phyloP scores from a whole-genome alignment of 2,888 invertebrate species.

The Acrobasis suavella region DNA sequence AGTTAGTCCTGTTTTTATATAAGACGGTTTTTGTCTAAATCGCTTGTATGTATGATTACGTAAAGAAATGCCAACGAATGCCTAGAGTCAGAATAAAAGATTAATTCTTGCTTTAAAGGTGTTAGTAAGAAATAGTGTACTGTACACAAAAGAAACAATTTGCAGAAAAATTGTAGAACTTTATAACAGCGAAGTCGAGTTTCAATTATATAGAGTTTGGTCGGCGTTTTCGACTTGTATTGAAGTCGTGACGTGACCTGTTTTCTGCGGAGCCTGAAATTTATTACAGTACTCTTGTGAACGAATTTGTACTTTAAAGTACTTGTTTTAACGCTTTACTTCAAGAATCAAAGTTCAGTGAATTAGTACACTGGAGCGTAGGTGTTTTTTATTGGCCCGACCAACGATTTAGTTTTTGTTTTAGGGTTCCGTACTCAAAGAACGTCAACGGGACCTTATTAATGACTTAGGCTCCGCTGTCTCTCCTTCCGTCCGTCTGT shows the following conservation, averaged over 20 bases:
- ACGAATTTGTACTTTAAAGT: conserved; percentile 14
- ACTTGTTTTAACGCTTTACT: background rate
- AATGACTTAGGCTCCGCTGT: no score
- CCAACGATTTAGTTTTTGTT: conserved; percentile 5
- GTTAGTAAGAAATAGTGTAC: background rate
- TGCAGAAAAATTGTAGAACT: background rate
- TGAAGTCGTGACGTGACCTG: conserved; percentile 15
- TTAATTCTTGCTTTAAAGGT: no score
- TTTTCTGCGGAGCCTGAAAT: conserved; percentile 9
- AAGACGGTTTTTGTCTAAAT: no score
- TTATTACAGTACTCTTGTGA: conserved; percentile 3
- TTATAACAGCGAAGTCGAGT: conserved; percentile 9
- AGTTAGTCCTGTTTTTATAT: no score
- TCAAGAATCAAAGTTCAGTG: background rate
- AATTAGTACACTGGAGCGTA: background rate
- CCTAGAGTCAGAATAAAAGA: no score
- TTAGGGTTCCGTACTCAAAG: no score
- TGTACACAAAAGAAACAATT: background rate
- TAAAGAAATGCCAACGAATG: no score
- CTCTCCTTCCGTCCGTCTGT: no score
- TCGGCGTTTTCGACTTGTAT: conserved; percentile 8
- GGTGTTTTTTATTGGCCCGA: conserved; percentile 16
- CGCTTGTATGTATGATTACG: no score
- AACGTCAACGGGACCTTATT: no score
- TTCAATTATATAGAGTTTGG: conserved; percentile 15